Conservation (phyloP, 2,888 invertebrate genomes). For the Buathra laborator region DNA sequence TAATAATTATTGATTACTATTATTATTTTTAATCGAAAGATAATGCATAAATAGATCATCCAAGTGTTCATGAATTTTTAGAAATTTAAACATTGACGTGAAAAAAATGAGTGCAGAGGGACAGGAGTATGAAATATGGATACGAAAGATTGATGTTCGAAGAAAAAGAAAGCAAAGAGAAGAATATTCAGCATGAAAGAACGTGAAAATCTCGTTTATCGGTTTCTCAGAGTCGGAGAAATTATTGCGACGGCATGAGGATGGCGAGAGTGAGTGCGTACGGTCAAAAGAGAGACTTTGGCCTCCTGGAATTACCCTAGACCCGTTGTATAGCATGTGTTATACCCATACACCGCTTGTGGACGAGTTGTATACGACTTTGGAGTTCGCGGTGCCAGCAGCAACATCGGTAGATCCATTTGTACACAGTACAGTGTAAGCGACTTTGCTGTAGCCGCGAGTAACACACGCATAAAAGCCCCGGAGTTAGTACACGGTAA, state of each 20-base stretch:
- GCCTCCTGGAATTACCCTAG: conserved; percentile 72
- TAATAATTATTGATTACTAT: no score
- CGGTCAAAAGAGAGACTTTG: conserved; percentile 52
- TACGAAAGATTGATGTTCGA: neutral
- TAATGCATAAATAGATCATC: no score
- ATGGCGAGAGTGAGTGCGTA: conserved; percentile 34
- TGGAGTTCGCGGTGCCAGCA: conserved; percentile 46
- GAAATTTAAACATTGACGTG: neutral
- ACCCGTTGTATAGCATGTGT: conserved; percentile 28
- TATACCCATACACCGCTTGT: conserved; percentile 28
- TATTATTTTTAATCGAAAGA: no score
- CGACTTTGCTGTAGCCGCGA: conserved; percentile 41
- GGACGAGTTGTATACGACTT: conserved; percentile 64
- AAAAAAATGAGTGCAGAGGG: neutral
- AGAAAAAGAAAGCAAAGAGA: neutral
- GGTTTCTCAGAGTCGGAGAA: conserved; percentile 65
- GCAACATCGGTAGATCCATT: conserved; percentile 55
- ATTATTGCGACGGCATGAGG: conserved; percentile 48
- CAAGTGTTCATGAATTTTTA: no score
- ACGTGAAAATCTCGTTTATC: conserved; percentile 66
- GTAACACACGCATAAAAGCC: conserved; percentile 56
- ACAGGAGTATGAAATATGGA: neutral
- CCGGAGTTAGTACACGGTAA: conserved; percentile 32
- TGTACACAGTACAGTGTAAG: conserved; percentile 42
- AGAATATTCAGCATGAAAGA: conserved; percentile 4